phyloP scores from a whole-genome alignment of 2,113 vertebrate species.

The Ranitomeya imitator region DNA sequence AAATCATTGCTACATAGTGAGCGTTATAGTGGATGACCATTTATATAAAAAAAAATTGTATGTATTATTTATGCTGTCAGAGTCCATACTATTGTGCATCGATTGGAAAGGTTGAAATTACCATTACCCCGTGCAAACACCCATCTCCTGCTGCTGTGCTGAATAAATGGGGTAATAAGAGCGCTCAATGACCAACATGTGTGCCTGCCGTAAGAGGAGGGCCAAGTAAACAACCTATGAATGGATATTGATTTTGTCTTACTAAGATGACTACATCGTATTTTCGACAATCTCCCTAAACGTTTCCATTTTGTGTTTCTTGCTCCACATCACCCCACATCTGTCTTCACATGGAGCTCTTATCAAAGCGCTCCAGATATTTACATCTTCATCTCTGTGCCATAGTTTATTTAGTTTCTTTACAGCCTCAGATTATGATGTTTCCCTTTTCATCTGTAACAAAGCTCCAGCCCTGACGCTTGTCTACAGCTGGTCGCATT shows the following conservation, averaged over 20 bases:
- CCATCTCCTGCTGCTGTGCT: not conserved
- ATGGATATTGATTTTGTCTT: not conserved
- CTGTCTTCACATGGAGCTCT: not conserved
- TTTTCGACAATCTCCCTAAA: not conserved
- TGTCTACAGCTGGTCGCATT: not conserved
- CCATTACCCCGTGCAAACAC: not conserved
- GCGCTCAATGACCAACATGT: not conserved
- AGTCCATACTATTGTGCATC: not conserved
- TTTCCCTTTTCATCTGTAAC: conserved; percentile 1
- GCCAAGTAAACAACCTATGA: not conserved
- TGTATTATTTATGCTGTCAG: not conserved
- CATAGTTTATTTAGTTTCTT: not conserved
- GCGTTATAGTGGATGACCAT: too few relatives aligned
- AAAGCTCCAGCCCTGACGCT: not conserved
- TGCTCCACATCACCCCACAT: not conserved
- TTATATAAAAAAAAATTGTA: too few relatives aligned
- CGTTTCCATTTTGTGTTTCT: not conserved
- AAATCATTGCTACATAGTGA: too few relatives aligned
- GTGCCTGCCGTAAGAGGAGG: not conserved
- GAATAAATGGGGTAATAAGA: not conserved
- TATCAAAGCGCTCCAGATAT: not conserved
- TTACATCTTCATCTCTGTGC: not conserved
- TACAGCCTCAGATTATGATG: not conserved
- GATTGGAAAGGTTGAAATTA: not conserved
- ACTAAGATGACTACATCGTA: not conserved